Evolutionary conservation across 2,888 invertebrate genomes (phyloP), one percentile per base, ranked within the genome.

Genomic region (Sacculina carcini): DNA sequence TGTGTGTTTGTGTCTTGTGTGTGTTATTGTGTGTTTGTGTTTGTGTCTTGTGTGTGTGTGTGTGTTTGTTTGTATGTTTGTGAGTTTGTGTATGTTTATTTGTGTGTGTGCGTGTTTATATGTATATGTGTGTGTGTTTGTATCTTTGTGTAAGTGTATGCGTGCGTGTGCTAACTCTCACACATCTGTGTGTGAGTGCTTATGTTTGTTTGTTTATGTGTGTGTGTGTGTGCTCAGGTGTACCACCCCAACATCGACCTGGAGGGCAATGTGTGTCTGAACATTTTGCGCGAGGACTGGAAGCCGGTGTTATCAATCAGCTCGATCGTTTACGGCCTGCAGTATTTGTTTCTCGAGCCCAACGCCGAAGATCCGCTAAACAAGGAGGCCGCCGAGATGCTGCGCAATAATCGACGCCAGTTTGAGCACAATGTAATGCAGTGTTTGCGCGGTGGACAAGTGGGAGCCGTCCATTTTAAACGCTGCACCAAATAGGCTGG

Each of bases 231-330:
- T 49, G 1, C 92, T 40, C 81, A 83, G 64, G 89, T 94, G 48
- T 96, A 94, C 67, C 94, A 96, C 69, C 94, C 94, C 14, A 96
- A 96, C 66, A 96, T 96, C 66, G 94, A 96, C 70, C 71, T 90
- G 61, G 90, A 94, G 64, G 94, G 94, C 59, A 94, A 94, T 69
- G 90, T 96, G 28, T 94, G 94, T 65, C 73, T 94, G 57, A 96
- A 96, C 69, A 94, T 96, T 64, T 73, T 94, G 61, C 75, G 92
- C 62, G 92, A 94, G 74, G 94, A 96, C 70, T 96, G 94, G 94
- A 96, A 96, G 69, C 94, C 94, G 54, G 94, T 94, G 56, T 74
- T 96, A 59, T 94, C 92, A 54, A 86, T 96, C 61, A 94, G 89
- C 68, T 89, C 92, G 58, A 86, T 96, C 68, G 86, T 96, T 52